These are phyloP conservation scores for Ctenoplectra terminalis DNA, from an alignment of 1,140 invertebrate genomes.

Conservation along the genomic window DNA sequence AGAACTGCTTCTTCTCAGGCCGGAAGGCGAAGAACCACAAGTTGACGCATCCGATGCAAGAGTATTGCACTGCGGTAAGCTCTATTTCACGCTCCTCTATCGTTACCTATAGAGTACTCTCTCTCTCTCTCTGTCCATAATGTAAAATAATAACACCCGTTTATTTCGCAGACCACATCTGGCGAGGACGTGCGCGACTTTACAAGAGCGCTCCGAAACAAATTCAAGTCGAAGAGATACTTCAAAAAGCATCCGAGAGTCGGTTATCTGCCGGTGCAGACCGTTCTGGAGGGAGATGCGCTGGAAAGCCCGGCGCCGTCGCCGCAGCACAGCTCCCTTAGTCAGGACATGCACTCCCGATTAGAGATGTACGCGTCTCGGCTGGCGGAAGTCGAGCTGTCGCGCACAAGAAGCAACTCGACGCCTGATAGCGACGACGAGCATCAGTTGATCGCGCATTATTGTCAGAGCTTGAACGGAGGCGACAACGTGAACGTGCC, in stretches of 20 bases:
- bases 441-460: slow-evolving; percentile 96
- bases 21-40: slow-evolving; percentile 98
- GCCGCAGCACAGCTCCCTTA: slow-evolving; percentile 88
- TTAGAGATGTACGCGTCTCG: slow-evolving; percentile 96
- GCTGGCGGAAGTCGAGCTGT: slow-evolving; percentile 96
- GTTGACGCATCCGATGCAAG: slow-evolving; percentile 99
- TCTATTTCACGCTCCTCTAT: not conserved
- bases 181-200: slow-evolving; percentile 99
- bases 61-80: slow-evolving; percentile 98
- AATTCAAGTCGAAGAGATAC: slow-evolving; percentile 98
- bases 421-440: slow-evolving; percentile 97
- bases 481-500: slow-evolving; percentile 83
- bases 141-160: not conserved
- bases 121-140: not conserved
- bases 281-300: slow-evolving; percentile 95
- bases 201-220: slow-evolving; percentile 97
- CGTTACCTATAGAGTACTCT: not conserved
- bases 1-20: slow-evolving; percentile 99
- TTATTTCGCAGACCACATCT: slow-evolving; percentile 92
- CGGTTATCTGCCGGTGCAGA: slow-evolving; percentile 98
- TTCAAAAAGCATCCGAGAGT: slow-evolving; percentile 98
- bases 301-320: slow-evolving; percentile 94
- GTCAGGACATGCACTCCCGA: slow-evolving; percentile 95
- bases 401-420: slow-evolving; percentile 88
- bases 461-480: slow-evolving; percentile 94